Evolutionary conservation across 1,140 invertebrate genomes (phyloP).

Genomic region (Neodiprion lecontei): DNA sequence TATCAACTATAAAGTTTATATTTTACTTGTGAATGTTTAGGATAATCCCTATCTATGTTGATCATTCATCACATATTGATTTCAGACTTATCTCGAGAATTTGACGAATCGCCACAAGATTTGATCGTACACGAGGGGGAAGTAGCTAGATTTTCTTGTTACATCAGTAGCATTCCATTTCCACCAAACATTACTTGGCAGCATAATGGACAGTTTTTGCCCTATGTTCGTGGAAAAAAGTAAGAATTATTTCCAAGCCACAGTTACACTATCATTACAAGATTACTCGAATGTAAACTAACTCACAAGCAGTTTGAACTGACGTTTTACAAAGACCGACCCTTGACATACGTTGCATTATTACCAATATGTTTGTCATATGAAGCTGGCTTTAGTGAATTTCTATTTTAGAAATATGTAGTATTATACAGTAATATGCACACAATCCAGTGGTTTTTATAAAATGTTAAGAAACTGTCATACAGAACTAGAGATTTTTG

Average conservation of each 20-base stretch:
- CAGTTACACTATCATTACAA: no score
- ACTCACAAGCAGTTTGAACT: no score
- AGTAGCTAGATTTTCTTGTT: slow-evolving; percentile 62
- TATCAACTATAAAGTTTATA: neutral
- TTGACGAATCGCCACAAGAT: slow-evolving; percentile 59
- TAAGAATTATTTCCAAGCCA: slow-evolving; percentile 30
- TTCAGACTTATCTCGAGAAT: slow-evolving; percentile 60
- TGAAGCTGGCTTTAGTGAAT: no score
- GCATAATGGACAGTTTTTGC: slow-evolving; percentile 59
- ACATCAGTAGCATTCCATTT: slow-evolving; percentile 64
- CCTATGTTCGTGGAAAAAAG: slow-evolving; percentile 54
- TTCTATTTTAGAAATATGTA: no score
- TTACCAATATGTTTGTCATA: no score
- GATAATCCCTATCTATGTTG: neutral
- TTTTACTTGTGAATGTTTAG: neutral
- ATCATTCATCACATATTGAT: slow-evolving; percentile 27
- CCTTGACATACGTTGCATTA: no score
- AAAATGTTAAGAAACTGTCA: no score
- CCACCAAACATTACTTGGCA: slow-evolving; percentile 63
- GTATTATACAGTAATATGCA: no score
- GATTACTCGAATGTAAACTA: no score
- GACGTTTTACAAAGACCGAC: no score
- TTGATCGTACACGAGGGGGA: slow-evolving; percentile 59
- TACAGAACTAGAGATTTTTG: no score
- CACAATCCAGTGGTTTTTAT: no score